Base-by-base conservation (phyloP, 2,113 vertebrate species). In the Notothenia rossii region DNA sequence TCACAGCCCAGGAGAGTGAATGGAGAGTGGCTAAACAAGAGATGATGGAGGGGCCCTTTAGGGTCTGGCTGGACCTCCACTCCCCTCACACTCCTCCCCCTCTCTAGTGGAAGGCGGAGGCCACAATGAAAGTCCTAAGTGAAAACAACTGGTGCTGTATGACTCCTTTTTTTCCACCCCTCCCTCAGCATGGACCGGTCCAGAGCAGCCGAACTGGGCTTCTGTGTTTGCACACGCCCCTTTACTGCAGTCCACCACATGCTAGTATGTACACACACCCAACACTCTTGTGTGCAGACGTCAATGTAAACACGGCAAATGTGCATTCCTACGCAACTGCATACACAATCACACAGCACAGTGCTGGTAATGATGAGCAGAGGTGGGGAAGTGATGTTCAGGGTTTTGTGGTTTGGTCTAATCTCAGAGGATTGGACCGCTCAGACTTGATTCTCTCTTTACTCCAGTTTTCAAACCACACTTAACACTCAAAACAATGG, bases 81-180 rank as follows among this genome's bases (percentile, higher is more conserved):
- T 71, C 68, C 83, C 48, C 50, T 22, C 69, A 10, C 66, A 48
- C 67, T 15, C 72, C 70, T 73, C 58, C 63, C 48, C 66, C 58
- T 72, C 43, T 55, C 74, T 76, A 45, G 79, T 80, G 84, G 88
- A 92, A 91, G 90, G 71, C 29, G 17, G 87, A 90, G 91, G 91
- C 85, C 90, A 82, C 81, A 79, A 79, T 72, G 73, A 81, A 92
- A 84, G 74, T 50, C 49, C 66, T 93, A 93, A 95, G 81, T 94
- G 91, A 93, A 95, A 95, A 93, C 92, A 94, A 94, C 91, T 94
- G 79, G 82, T 82, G 79, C 77, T 79, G 76, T 45, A 86, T 90
- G 81, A 86, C 69, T 83, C 54, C 20, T 86, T 68, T 91, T 89
- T 91, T 92, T 90, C 92, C 91, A 88, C 74, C 71, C 67, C 71